Evolutionary conservation across 2,797 vertebrate species (phyloP).

Genomic region (Champsocephalus esox): DNA sequence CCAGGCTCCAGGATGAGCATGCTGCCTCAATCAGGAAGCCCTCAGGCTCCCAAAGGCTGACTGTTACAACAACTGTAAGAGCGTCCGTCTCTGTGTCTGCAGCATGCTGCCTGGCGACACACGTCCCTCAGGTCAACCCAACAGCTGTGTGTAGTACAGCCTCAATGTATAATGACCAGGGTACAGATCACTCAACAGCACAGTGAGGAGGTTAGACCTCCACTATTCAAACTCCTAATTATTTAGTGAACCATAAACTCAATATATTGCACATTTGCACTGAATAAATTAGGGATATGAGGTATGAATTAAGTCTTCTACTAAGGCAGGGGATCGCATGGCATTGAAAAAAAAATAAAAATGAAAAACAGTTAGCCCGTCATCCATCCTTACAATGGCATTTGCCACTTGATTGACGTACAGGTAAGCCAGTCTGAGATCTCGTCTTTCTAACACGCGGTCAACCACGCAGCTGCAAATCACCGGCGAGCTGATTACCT

Average conservation of each 20-base stretch:
- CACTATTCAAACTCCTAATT: not conserved
- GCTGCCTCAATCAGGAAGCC: conserved; percentile 40
- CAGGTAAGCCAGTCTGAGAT: too few relatives aligned
- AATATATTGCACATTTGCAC: not conserved
- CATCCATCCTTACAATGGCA: too few relatives aligned
- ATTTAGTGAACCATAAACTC: not conserved
- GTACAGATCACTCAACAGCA: conserved; percentile 7
- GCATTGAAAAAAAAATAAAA: too few relatives aligned
- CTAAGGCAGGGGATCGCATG: not conserved
- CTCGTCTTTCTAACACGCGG: too few relatives aligned
- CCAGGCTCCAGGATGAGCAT: conserved; percentile 50
- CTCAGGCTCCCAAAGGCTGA: conserved; percentile 33
- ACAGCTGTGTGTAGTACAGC: conserved; percentile 28
- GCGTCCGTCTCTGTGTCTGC: conserved; percentile 40
- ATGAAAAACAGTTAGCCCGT: too few relatives aligned
- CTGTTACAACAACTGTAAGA: conserved; percentile 35
- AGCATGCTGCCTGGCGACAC: conserved; percentile 12
- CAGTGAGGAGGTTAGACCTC: not conserved
- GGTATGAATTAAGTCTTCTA: not conserved
- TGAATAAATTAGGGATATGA: not conserved
- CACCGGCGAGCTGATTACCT: too few relatives aligned
- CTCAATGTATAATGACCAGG: conserved; percentile 9
- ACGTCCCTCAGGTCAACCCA: conserved; percentile 17
- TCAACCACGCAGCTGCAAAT: too few relatives aligned
- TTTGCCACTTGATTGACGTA: too few relatives aligned